Evolutionary conservation across 2,797 vertebrate genomes (phyloP), one percentile per base, ranked within the genome.

Genomic region (Myiotriccus ornatus): DNA sequence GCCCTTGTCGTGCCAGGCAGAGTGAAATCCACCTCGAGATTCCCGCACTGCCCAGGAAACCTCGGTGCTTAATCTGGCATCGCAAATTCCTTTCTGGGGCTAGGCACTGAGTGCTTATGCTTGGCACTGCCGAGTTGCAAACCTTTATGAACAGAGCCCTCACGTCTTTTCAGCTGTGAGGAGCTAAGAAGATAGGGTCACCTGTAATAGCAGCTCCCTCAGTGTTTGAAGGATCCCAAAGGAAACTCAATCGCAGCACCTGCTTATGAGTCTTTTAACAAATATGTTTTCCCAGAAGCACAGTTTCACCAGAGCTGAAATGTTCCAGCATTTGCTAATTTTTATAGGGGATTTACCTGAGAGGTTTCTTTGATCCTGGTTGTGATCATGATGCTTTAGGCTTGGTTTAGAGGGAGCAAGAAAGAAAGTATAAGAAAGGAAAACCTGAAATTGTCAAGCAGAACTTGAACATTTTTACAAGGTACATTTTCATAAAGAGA

Each of bases 61-160:
- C 91, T 90, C 0, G 9, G 25, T 82, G 77, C 90, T 89, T 96
- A 96, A 96, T 92, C 93, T 94, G 90, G 92, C 93, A 94, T 96
- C n/a, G 1, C 63, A 70, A 82, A 97, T 97, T 97, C 94, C 95
- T 96, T 94, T 95, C 95, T 87, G 78, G 95, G 94, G 94, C 81
- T 95, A 76, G 96, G 90, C 74, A 1, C 77, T 49, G 80, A 91
- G 73, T 50, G 44, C 83, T 91, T 67, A 70, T 0, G 3, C 53
- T 74, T 84, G 92, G 74, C 86, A 50, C 77, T 63, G 85, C 60
- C 0, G 2, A 87, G 60, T 21, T 57, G 80, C 83, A 86, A 63
- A 88, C 59, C 60, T 81, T 88, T 41, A 41, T 52, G 85, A 63
- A n/a, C 8, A 2, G 79, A 88, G 68, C 46, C 39, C 53, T 44